Evolutionary conservation across 2,888 invertebrate genomes (phyloP), one percentile per base, ranked within the genome.

Genomic region (Trichopoda pennipes): DNA sequence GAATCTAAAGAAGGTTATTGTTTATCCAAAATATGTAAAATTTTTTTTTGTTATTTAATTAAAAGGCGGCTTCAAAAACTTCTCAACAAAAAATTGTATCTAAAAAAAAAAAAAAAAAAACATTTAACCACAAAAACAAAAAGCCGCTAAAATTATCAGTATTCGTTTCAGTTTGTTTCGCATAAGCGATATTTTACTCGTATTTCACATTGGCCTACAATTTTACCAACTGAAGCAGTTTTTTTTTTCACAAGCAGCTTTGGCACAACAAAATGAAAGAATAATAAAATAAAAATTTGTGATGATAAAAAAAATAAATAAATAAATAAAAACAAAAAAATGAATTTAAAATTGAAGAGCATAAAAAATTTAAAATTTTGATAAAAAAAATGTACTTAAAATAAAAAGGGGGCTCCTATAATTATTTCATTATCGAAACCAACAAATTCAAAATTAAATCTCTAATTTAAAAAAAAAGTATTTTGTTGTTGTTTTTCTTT

Each of bases 121-220:
- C n/a, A 10, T 21, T 38, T 16, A 44, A 64, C 7, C 32, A 47
- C 55, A 76, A 35, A 47, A 66, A 66, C 47, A 60, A 73, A 73
- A 73, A 55, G 23, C 42, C 75, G 51, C 51, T 53, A 28, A 60
- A 38, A 42, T 68, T 68, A 76, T 76, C 75, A 68, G 75, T 38
- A 28, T 51, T 53, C 35, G 35, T 35, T 70, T 47, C 35, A n/a
- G 44, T 55, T 28, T 56, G 23, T 17, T n/a, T 47, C 44, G 56
- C 47, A 32, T 12, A 38, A 38, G 38, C 38, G 38, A 38, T 38
- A 38, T 38, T 38, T 38, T 58, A n/a, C n/a, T n/a, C n/a, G n/a
- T n/a, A 60, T 60, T 66, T 75, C 75, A 49, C 49, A 76, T 58
- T 68, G 75, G 68, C 75, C 75, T 60, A 76, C 21, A 76, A 68